These are phyloP conservation scores for Geotrypetes seraphini DNA, from an alignment of 2,797 vertebrate species.

Conservation along the genomic window DNA sequence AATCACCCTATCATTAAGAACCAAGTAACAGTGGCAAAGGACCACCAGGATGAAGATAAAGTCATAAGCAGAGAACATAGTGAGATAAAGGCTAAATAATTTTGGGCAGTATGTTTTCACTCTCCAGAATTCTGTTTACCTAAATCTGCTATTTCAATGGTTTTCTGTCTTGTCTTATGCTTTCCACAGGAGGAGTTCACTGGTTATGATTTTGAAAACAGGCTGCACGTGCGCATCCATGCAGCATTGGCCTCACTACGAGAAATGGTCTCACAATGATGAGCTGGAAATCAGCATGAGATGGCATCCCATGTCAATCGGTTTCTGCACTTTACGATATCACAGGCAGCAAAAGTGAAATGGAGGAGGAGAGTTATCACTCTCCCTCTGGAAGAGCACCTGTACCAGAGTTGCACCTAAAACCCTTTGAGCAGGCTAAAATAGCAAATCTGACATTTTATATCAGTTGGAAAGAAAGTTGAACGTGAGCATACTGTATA, in stretches of 20 bases:
- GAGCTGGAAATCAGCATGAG: not conserved
- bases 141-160: no score
- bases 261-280: constrained; percentile 75
- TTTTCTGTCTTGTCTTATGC: not conserved
- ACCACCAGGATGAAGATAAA: no score
- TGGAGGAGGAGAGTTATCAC: constrained; percentile 26
- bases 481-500: constrained; percentile 1
- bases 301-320: constrained; percentile 16
- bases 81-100: no score
- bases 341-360: constrained; percentile 39
- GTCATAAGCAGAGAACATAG: no score
- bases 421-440: constrained; percentile 20
- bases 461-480: not conserved
- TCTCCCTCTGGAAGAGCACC: constrained; percentile 47
- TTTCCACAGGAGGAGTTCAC: constrained; percentile 78
- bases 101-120: no score
- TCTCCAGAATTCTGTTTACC: no score
- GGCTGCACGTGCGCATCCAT: constrained; percentile 92
- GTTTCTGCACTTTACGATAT: constrained; percentile 47
- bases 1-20: no score
- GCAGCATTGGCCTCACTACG: constrained; percentile 81
- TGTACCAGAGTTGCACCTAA: constrained; percentile 43
- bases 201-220: constrained; percentile 96
- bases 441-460: constrained; percentile 10
- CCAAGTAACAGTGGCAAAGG: no score